phyloP scores from a whole-genome alignment of 2,113 vertebrate species.

The Antechinus stuartii region DNA sequence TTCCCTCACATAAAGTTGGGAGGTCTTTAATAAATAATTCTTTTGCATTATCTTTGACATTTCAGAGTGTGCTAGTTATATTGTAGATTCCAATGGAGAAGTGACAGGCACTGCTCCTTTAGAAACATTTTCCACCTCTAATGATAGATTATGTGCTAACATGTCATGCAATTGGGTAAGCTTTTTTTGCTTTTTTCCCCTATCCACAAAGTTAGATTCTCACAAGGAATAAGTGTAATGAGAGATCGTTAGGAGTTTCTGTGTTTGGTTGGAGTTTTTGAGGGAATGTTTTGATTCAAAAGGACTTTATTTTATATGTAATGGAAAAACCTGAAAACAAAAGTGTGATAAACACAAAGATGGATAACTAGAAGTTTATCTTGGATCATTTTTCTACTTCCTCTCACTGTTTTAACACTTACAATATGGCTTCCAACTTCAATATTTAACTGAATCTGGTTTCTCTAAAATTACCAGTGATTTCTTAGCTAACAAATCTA shows the following conservation, averaged over 20 bases:
- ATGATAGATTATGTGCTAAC: slow-evolving; percentile 14
- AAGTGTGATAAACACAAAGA: slow-evolving; percentile 9
- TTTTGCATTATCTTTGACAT: slow-evolving; percentile 43
- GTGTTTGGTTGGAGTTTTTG: background rate
- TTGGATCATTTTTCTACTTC: background rate
- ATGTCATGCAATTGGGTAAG: background rate
- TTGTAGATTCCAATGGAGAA: slow-evolving; percentile 30
- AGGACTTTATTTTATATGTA: slow-evolving; percentile 21
- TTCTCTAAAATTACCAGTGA: background rate
- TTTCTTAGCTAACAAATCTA: background rate
- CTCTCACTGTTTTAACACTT: background rate
- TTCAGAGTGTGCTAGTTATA: slow-evolving; percentile 10
- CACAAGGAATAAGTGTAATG: slow-evolving; percentile 18
- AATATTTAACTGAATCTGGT: background rate
- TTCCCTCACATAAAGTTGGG: background rate
- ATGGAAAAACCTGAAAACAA: background rate
- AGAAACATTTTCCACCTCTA: background rate
- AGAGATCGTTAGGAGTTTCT: background rate
- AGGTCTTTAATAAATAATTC: slow-evolving; percentile 24
- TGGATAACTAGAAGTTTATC: slow-evolving; percentile 19
- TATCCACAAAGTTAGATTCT: slow-evolving; percentile 38
- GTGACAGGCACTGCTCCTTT: slow-evolving; percentile 18
- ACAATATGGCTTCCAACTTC: background rate
- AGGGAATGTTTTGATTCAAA: background rate
- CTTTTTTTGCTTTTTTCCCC: background rate